These are phyloP conservation scores for Rhizomys pruinosus DNA, from an alignment of 2,113 vertebrate genomes.

Conservation along the genomic window DNA sequence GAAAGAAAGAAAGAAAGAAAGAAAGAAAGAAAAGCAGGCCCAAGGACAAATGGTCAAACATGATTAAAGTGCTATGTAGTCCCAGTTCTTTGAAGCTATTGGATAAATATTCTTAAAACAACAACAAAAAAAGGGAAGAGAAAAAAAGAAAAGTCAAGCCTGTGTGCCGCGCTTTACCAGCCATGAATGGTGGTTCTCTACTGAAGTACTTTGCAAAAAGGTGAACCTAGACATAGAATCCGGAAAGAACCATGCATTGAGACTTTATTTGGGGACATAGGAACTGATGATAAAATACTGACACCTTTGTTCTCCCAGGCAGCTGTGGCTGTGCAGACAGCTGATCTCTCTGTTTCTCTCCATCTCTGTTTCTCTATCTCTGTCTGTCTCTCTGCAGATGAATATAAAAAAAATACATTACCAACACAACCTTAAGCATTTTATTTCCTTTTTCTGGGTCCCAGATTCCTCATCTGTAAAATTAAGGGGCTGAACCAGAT, in stretches of 20 bases:
- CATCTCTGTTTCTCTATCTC: neutral
- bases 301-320: neutral
- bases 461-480: slow-evolving; percentile 44
- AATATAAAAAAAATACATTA: slow-evolving; percentile 37
- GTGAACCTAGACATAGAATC: neutral
- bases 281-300: neutral
- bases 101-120: neutral
- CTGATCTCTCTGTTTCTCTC: neutral
- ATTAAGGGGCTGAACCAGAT: slow-evolving; percentile 3
- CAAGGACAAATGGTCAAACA: neutral
- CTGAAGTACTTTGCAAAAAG: neutral
- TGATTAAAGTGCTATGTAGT: neutral
- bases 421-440: neutral
- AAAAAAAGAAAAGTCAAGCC: neutral
- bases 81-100: neutral
- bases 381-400: neutral
- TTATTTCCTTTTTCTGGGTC: neutral
- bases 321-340: neutral
- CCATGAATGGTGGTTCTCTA: neutral
- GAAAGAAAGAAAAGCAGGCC: neutral
- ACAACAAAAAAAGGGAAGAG: neutral
- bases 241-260: neutral
- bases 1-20: neutral
- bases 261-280: neutral
- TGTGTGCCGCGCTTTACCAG: neutral